A percentile compares a stretch with the other conserved stretches of the same genome.
These are phyloP conservation scores for Vanacampus margaritifer DNA, from an alignment of 2,113 vertebrate genomes.

Conservation along the genomic window DNA sequence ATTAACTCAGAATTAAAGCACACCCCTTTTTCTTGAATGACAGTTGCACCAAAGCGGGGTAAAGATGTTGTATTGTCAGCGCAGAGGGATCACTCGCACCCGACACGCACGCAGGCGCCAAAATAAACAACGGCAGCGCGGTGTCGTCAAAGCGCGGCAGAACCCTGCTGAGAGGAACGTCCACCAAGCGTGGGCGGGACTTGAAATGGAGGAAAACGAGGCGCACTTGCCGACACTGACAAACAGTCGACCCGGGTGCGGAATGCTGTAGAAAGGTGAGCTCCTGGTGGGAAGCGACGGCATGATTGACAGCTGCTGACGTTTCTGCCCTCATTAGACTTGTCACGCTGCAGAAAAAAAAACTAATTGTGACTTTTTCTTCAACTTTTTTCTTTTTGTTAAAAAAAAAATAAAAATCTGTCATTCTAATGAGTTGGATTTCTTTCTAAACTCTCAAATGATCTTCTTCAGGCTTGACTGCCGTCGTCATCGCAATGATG, in stretches of 20 bases:
- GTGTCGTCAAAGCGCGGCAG: slow-evolving; percentile 38
- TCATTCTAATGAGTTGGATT: too few relatives aligned
- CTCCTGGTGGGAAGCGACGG: not conserved
- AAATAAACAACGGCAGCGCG: slow-evolving; percentile 24
- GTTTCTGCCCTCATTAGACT: slow-evolving; percentile 1
- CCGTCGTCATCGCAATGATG: not conserved
- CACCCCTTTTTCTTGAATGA: too few relatives aligned
- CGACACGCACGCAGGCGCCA: not conserved
- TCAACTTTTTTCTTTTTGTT: not conserved
- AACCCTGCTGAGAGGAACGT: slow-evolving; percentile 53
- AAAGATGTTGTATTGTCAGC: too few relatives aligned
- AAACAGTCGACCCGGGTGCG: not conserved
- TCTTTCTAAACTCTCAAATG: not conserved
- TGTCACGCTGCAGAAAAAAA: not conserved
- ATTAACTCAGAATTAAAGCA: too few relatives aligned
- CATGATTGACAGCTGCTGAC: not conserved
- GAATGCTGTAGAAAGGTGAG: not conserved
- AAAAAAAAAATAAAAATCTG: not conserved
- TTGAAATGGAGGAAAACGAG: not conserved
- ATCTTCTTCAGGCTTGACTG: not conserved
- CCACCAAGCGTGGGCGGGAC: slow-evolving; percentile 15
- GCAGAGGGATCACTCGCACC: not conserved
- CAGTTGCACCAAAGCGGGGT: too few relatives aligned
- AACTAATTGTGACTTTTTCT: not conserved
- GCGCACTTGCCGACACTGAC: not conserved